Base-by-base conservation (phyloP, 2,113 vertebrate species). In the Cephalopterus ornatus region DNA sequence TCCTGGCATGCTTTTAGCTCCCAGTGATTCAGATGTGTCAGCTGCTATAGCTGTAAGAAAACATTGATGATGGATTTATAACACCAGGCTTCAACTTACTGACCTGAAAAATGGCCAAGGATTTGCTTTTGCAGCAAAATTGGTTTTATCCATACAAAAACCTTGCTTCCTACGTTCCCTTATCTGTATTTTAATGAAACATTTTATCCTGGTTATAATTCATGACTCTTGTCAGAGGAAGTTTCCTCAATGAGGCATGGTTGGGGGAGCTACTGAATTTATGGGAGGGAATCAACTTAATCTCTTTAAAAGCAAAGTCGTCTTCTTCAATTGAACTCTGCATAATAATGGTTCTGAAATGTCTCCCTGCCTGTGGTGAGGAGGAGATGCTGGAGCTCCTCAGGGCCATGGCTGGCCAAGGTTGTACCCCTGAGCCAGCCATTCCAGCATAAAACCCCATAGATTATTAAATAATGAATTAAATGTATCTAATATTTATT, bases 1-100 rank as follows among this genome's bases (percentile, higher is more conserved):
- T 97, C 89, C 89, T 94, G 97, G 94, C 97, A 93, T 94, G 93
- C 92, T 97, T 97, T 89, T 81, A 92, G 93, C 62, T 53, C 78
- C 77, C 41, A 15, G 46, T 94, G 96, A 97, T 97, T 97, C 95
- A 95, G 94, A 98, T 92, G 85, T 97, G 97, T 98, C 97, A 97
- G 84, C 96, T 97, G 74, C 92, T 46, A 27, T 89, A 95, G 97
- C 96, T 96, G 92, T 59, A 79, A 97, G 96, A 95, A 97, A 97
- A 93, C 50, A 84, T 11, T 6, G 37, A 42, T 91, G 91, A 97
- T 96, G 81, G 97, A 98, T 98, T 98, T 98, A 97, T 93, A 92
- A 90, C 52, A 39, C 83, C 88, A 63, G 84, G 21, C 93, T 93
- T 96, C 85, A 92, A 97, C 95, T 97, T 96, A 41, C 33, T 95